Conservation (phyloP, 2,797 vertebrate genomes). For the Octomys mimax region DNA sequence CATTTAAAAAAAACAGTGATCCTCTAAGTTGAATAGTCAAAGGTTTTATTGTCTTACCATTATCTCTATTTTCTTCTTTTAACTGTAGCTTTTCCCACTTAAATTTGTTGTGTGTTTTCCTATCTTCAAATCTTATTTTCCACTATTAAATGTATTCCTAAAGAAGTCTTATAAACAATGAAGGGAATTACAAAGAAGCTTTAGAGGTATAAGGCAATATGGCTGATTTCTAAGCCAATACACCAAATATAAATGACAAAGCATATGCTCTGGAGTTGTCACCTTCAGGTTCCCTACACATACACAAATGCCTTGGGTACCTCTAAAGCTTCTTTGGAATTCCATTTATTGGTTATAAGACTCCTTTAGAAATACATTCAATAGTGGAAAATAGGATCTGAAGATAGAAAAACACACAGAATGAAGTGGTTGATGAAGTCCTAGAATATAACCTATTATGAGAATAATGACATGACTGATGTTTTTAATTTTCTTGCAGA, state of each 20-base stretch:
- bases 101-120: background rate
- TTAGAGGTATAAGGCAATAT: background rate
- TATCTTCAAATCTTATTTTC: background rate
- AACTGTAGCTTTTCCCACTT: constrained; percentile 7
- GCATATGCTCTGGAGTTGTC: background rate
- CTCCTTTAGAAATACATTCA: constrained; percentile 1
- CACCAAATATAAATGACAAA: background rate
- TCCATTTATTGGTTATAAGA: background rate
- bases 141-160: background rate
- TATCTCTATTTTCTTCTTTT: constrained; percentile 16
- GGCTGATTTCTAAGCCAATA: background rate
- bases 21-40: background rate
- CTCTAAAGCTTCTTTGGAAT: background rate
- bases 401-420: constrained; percentile 4
- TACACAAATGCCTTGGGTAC: background rate
- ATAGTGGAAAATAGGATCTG: background rate
- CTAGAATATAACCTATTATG: background rate
- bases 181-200: background rate
- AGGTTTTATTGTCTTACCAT: constrained; percentile 28
- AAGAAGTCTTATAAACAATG: background rate
- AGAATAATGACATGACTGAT: background rate
- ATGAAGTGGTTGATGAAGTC: background rate
- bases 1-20: background rate
- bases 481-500: background rate
- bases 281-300: background rate